phyloP scores from a whole-genome alignment of 2,797 vertebrate species.

The Megalops cyprinoides region DNA sequence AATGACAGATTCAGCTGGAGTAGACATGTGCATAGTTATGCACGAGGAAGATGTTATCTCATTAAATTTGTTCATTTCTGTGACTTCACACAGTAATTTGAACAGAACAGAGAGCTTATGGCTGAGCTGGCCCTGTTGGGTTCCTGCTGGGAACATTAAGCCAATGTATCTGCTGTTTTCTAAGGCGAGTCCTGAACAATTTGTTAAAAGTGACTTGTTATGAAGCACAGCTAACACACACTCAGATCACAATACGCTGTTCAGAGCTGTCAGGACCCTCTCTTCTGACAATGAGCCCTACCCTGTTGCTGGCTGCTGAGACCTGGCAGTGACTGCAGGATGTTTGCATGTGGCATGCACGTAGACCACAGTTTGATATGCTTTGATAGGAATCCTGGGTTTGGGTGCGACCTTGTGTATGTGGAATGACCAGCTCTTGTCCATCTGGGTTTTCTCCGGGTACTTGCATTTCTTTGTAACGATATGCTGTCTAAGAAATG shows the following conservation, averaged over 20 bases:
- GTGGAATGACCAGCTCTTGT: no score
- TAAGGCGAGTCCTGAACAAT: not conserved
- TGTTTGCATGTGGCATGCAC: constrained; percentile 14
- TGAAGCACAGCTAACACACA: constrained; percentile 1
- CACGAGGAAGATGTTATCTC: no score
- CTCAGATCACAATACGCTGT: not conserved
- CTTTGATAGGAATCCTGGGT: not conserved
- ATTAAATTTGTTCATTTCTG: no score
- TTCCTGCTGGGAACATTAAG: not conserved
- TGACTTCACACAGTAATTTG: not conserved
- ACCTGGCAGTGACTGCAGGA: not conserved
- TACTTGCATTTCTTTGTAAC: no score
- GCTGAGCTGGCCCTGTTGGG: not conserved
- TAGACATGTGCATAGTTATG: not conserved
- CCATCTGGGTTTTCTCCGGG: no score
- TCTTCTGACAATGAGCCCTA: not conserved
- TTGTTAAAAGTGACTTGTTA: not conserved
- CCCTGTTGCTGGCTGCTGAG: not conserved
- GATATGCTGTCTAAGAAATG: no score
- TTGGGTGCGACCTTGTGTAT: no score
- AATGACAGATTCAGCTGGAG: not conserved
- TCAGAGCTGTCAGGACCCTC: not conserved
- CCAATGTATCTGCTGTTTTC: not conserved
- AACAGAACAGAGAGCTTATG: not conserved
- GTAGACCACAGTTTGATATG: not conserved